Percentiles rank a stretch among this genome's conserved stretches.
Conservation (phyloP, 2,888 invertebrate species). For the Drosophila limbata region DNA sequence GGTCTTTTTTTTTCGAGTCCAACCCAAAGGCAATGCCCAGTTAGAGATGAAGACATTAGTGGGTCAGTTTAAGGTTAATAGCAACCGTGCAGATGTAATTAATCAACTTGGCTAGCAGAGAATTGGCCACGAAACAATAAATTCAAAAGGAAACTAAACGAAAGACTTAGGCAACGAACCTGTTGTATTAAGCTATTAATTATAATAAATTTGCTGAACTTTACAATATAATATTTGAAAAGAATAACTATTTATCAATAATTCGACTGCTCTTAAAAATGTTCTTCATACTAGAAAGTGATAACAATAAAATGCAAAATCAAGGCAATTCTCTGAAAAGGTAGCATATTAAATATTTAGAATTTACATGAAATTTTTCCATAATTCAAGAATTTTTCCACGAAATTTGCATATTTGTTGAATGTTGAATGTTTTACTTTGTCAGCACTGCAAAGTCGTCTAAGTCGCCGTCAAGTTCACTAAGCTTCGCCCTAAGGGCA, state of each 20-base stretch:
- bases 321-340: not conserved
- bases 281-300: not conserved
- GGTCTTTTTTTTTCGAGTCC: not conserved
- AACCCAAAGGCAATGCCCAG: constrained; percentile 23
- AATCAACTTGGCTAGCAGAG: constrained; percentile 5
- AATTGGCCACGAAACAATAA: constrained; percentile 6
- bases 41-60: constrained; percentile 55
- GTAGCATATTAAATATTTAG: not conserved
- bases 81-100: constrained; percentile 45
- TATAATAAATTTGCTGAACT: not conserved
- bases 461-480: constrained; percentile 44
- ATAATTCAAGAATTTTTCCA: constrained; percentile 10
- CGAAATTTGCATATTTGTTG: constrained; percentile 16
- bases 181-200: constrained; percentile 26
- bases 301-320: not conserved
- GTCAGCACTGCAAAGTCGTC: constrained; percentile 15
- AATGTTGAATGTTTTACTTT: constrained; percentile 11
- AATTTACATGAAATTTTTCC: not conserved
- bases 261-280: not conserved
- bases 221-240: not conserved
- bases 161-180: constrained; percentile 80
- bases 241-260: not conserved
- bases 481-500: constrained; percentile 46
- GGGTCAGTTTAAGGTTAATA: constrained; percentile 57
- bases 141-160: constrained; percentile 24